A percentile compares a stretch with the other conserved stretches of the same genome.
phyloP scores from a whole-genome alignment of 2,888 invertebrate species.

The Timema podura region DNA sequence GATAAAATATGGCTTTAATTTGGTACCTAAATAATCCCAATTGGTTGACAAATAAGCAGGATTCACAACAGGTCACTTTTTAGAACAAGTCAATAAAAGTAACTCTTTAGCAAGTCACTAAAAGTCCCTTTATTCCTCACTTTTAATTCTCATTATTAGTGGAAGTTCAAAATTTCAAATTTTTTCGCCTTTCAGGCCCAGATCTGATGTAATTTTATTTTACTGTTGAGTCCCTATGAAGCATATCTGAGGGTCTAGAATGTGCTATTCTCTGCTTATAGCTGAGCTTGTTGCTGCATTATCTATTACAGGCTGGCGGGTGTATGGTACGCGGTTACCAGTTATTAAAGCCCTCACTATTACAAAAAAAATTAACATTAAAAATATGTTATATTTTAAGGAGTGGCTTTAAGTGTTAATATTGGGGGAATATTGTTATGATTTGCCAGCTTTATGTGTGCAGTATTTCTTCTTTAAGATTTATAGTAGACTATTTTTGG shows the following conservation, averaged over 20 bases:
- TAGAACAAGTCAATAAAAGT: not conserved
- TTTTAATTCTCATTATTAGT: not conserved
- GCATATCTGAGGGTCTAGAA: not conserved
- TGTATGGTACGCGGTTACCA: not conserved
- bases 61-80: not conserved
- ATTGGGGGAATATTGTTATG: not conserved
- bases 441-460: not conserved
- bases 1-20: too few relatives aligned
- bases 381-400: not conserved
- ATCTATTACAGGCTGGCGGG: not conserved
- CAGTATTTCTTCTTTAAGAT: not conserved
- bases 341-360: not conserved
- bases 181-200: not conserved
- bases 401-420: not conserved
- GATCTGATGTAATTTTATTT: not conserved
- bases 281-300: not conserved
- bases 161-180: not conserved
- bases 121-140: not conserved
- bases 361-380: too few relatives aligned
- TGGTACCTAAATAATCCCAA: too few relatives aligned
- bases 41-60: too few relatives aligned
- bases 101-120: not conserved
- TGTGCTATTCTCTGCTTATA: not conserved
- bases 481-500: not conserved
- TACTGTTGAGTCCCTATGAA: conserved; percentile 2